Evolutionary conservation across 2,113 vertebrate species (phyloP).

Genomic region (Xiphias gladius): DNA sequence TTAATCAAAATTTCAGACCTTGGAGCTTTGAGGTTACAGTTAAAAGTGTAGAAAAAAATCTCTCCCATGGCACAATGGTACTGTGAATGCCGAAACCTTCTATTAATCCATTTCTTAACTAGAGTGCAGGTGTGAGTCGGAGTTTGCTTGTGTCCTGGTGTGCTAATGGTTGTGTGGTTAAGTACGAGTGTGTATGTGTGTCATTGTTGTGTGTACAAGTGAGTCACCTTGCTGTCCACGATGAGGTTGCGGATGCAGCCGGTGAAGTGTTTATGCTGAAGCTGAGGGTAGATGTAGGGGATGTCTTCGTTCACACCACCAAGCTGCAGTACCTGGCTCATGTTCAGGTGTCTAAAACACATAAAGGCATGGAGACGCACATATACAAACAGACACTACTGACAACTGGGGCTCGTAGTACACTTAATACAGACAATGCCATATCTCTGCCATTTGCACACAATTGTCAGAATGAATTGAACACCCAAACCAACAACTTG

Average conservation of each 20-base stretch:
- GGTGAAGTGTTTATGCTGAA: constrained; percentile 90
- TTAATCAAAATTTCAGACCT: constrained; percentile 17
- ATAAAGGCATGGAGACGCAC: background rate
- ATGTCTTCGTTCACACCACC: constrained; percentile 90
- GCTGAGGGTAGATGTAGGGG: constrained; percentile 88
- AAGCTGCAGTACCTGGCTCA: constrained; percentile 89
- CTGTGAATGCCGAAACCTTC: constrained; percentile 46
- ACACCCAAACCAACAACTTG: background rate
- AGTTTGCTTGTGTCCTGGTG: background rate
- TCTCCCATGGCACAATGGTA: constrained; percentile 31
- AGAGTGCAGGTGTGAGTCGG: constrained; percentile 48
- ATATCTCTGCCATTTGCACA: background rate
- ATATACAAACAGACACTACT: background rate
- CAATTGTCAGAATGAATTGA: background rate
- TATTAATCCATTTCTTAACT: constrained; percentile 71
- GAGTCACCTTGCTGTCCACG: constrained; percentile 90
- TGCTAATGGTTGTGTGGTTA: constrained; percentile 28
- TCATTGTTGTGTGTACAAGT: background rate
- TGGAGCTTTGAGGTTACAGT: constrained; percentile 54
- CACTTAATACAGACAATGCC: background rate
- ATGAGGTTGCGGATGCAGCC: constrained; percentile 91
- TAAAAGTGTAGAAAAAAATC: constrained; percentile 47
- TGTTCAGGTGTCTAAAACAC: constrained; percentile 85
- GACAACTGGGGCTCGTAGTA: no score
- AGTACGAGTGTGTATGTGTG: background rate